A percentile compares a stretch with the other conserved stretches of the same genome.
These are phyloP conservation scores for Cliona cf. orientalis DNA, from an alignment of 37 sponge, comb jelly and placozoan species.

Conservation along the genomic window DNA sequence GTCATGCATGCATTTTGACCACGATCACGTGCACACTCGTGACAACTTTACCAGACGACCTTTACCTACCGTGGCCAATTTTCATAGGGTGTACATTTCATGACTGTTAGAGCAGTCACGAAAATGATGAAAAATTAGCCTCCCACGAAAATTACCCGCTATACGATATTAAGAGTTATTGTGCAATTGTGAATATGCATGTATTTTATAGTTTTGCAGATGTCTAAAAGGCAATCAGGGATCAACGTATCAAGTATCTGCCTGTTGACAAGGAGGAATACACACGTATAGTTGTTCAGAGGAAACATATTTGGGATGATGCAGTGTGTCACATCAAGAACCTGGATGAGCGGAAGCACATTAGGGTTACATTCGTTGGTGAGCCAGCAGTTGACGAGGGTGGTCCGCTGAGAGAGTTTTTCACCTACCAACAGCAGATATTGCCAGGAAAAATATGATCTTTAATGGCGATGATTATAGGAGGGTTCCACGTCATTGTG, in stretches of 20 bases:
- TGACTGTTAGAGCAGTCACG: no score
- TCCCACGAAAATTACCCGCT: no score
- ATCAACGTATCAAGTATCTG: neutral
- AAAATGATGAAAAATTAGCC: no score
- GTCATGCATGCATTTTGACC: no score
- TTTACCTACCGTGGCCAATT: no score
- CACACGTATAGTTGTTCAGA: neutral
- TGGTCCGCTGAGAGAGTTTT: conserved; percentile 19
- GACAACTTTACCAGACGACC: no score
- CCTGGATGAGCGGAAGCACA: neutral
- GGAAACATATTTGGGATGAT: conserved; percentile 2
- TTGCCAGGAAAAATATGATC: neutral
- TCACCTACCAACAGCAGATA: conserved; percentile 2
- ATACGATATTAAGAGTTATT: no score
- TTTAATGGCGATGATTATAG: neutral
- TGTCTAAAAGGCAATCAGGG: no score
- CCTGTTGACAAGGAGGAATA: neutral
- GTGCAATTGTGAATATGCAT: no score
- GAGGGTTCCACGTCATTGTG: neutral
- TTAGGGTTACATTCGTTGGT: conserved; percentile 13
- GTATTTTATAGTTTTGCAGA: no score
- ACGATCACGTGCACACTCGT: no score
- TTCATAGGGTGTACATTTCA: no score
- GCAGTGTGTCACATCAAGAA: neutral
- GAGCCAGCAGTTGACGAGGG: conserved; percentile 33